phyloP scores from a whole-genome alignment of 2,113 vertebrate species.

The Phodopus roborovskii region DNA sequence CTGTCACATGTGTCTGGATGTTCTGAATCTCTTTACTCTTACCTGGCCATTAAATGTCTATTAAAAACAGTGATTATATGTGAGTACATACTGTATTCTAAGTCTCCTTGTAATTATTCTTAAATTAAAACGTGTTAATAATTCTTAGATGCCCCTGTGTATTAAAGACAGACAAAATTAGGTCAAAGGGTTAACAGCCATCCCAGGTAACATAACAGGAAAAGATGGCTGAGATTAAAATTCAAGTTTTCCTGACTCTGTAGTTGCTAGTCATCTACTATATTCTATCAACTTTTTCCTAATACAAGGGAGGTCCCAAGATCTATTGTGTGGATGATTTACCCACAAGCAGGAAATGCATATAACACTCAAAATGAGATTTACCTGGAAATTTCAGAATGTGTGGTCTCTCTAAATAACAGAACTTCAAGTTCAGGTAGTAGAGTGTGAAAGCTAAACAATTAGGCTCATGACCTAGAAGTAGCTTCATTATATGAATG shows the following conservation, averaged over 20 bases:
- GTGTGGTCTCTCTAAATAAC: not conserved
- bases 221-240: not conserved
- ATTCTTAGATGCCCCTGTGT: not conserved
- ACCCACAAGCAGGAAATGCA: not conserved
- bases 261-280: not conserved
- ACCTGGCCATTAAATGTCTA: not conserved
- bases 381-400: not conserved
- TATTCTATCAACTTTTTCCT: not conserved
- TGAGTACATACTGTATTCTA: not conserved
- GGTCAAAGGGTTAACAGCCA: not conserved
- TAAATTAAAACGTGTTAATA: conserved; percentile 27
- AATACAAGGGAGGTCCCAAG: not conserved
- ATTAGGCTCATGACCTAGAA: not conserved
- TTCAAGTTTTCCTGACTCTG: not conserved
- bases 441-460: not conserved
- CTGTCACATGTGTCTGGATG: conserved; percentile 25
- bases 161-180: conserved; percentile 13
- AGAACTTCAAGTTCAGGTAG: conserved; percentile 7
- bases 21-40: not conserved
- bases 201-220: not conserved
- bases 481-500: not conserved
- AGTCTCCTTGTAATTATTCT: conserved; percentile 15
- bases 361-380: not conserved
- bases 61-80: not conserved
- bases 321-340: not conserved